These are phyloP conservation scores for Hoplostethus mediterraneus DNA, from an alignment of 2,797 vertebrate genomes.

Conservation along the genomic window DNA sequence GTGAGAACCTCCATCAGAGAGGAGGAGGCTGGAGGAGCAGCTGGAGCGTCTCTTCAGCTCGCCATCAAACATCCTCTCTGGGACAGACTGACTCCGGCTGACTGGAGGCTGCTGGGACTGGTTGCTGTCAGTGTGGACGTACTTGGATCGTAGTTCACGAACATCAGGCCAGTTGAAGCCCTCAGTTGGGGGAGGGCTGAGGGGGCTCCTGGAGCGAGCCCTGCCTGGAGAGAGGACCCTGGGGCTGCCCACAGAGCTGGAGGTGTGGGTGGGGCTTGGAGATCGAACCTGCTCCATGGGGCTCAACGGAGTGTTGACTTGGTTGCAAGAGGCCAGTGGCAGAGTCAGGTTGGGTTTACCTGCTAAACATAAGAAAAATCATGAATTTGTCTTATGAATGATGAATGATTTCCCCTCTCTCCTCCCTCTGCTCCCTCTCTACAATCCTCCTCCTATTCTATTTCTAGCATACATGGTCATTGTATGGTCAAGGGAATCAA, in stretches of 20 bases:
- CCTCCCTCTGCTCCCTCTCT: too few species aligned
- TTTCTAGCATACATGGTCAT: too few species aligned
- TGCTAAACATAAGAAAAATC: constrained; percentile 54
- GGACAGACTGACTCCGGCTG: constrained; percentile 78
- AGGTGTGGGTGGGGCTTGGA: not conserved
- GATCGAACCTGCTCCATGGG: constrained; percentile 37
- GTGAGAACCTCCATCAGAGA: not conserved
- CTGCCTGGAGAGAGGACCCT: not conserved
- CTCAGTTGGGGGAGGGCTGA: constrained; percentile 77
- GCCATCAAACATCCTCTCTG: constrained; percentile 75
- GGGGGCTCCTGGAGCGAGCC: constrained; percentile 58
- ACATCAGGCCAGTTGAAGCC: constrained; percentile 92
- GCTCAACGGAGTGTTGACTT: constrained; percentile 45
- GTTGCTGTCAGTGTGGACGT: constrained; percentile 47
- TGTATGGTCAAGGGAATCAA: too few species aligned
- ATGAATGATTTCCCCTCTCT: too few species aligned
- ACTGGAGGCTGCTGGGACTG: constrained; percentile 29
- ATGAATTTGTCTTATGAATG: too few species aligned
- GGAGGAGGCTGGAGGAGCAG: constrained; percentile 48
- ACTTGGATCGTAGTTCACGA: constrained; percentile 88
- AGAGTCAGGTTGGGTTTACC: constrained; percentile 75
- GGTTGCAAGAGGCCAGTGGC: constrained; percentile 51
- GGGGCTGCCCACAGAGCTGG: constrained; percentile 38
- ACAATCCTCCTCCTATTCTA: too few species aligned
- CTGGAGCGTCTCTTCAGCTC: constrained; percentile 58